Evolutionary conservation across 2,797 vertebrate species (phyloP), one percentile per base, ranked within the genome.

Genomic region (Periophthalmus magnuspinnatus): DNA sequence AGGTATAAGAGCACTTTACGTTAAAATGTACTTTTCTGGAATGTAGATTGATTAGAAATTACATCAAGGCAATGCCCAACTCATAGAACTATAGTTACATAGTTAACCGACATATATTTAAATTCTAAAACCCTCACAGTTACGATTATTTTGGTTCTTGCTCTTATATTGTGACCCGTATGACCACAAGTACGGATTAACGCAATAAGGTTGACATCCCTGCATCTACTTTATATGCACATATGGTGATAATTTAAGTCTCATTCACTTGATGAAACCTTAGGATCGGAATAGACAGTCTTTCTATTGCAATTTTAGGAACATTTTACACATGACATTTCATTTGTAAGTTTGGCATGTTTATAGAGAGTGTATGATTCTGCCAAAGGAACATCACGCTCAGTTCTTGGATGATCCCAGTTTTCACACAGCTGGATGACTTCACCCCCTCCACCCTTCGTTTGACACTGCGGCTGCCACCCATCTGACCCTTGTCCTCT

Each of bases 391-490:
- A 41, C 82, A 73, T 82, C 82, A 74, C 76, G 71, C 67, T 75
- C 69, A 13, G 66, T 80, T 83, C 81, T 75, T 85, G 79, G 82
- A 80, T 59, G 72, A 83, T 84, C 74, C 78, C 80, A 80, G 81
- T 84, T 85, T 86, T 86, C 80, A 75, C 71, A 79, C 82, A 88
- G 83, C 86, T 87, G 79, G 76, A 82, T 89, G 84, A 91, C 88
- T 88, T 90, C 85, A 89, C 78, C 64, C 59, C 76, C 82, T 84
- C 88, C 82, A 66, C 86, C 81, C 87, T 83, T 33, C 90, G 86
- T 81, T 33, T 90, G 86, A 84, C 87, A 78, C 84, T 74, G 77
- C 79, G 84, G 76, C 75, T 82, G 86, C 83, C 84, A 87, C 83
- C 76, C 80, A 73, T 80, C 84, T 92, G 85, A 89, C 85, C 84